Percentiles rank a stretch among this genome's conserved stretches.
phyloP scores from a whole-genome alignment of 2,888 invertebrate species.

The Hyalella azteca region DNA sequence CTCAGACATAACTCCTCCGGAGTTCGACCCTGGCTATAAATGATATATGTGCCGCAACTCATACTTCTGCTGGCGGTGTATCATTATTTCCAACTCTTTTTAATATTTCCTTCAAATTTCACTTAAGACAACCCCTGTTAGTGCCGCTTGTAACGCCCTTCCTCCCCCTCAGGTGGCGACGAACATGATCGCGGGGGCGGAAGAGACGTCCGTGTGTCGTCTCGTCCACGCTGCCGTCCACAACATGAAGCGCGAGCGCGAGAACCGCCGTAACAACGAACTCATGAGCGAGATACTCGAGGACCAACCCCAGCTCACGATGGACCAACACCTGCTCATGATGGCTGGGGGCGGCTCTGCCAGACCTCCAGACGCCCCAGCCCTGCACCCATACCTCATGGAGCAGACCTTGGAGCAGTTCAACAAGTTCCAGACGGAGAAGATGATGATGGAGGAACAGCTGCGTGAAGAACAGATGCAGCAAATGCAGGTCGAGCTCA shows the following conservation, averaged over 20 bases:
- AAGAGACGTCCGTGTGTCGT: slow-evolving; percentile 87
- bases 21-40: too few species aligned
- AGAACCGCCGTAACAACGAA: slow-evolving; percentile 65
- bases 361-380: not conserved
- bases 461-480: slow-evolving; percentile 29
- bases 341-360: slow-evolving; percentile 68
- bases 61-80: too few species aligned
- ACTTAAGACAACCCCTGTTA: not conserved
- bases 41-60: too few species aligned
- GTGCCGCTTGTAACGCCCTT: not conserved
- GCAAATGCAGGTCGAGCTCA: slow-evolving; percentile 38
- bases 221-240: slow-evolving; percentile 77
- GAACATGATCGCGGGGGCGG: slow-evolving; percentile 93
- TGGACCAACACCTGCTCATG: slow-evolving; percentile 48
- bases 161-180: slow-evolving; percentile 73
- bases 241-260: slow-evolving; percentile 72
- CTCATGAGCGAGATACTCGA: slow-evolving; percentile 50
- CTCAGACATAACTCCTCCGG: too few species aligned
- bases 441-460: slow-evolving; percentile 39
- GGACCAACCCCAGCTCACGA: too few species aligned
- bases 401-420: slow-evolving; percentile 39
- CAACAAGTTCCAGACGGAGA: slow-evolving; percentile 38
- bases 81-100: too few species aligned
- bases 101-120: too few species aligned
- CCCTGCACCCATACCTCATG: slow-evolving; percentile 58